Percentiles rank a stretch among this genome's conserved stretches.
phyloP scores from a whole-genome alignment of 1,140 invertebrate species.

The Bilobella aurantiaca region DNA sequence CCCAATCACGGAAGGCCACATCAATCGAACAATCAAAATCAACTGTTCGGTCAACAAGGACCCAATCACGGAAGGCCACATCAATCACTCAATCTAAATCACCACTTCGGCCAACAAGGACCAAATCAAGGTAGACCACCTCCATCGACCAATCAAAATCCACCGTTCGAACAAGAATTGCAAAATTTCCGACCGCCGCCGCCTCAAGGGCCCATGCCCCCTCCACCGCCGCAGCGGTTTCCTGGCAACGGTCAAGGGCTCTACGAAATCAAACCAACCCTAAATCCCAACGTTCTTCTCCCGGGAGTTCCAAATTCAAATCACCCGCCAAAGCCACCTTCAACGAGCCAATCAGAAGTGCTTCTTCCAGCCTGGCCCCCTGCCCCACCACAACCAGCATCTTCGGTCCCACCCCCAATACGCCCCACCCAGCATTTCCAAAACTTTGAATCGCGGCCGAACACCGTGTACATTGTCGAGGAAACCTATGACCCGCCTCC shows the following conservation, averaged over 20 bases:
- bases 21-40: too few relatives aligned
- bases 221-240: not conserved
- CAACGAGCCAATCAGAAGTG: constrained; percentile 1
- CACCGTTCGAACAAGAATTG: too few relatives aligned
- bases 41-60: constrained; percentile 10
- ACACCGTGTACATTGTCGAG: constrained; percentile 29
- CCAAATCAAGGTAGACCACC: constrained; percentile 8
- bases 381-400: not conserved
- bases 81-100: too few relatives aligned
- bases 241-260: not conserved
- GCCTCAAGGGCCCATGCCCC: too few relatives aligned
- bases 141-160: not conserved
- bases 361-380: constrained; percentile 9
- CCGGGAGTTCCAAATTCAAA: constrained; percentile 6
- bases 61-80: not conserved
- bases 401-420: not conserved
- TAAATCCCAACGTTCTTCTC: not conserved
- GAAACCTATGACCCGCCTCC: constrained; percentile 17
- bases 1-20: not conserved
- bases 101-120: too few relatives aligned
- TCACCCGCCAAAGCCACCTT: not conserved
- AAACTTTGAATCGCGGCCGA: constrained; percentile 17
- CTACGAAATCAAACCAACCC: not conserved
- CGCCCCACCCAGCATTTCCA: constrained; percentile 14
- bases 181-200: too few relatives aligned